phyloP scores from a whole-genome alignment of 92 coral and sea anemone species.

The Epizoanthus rinbou region DNA sequence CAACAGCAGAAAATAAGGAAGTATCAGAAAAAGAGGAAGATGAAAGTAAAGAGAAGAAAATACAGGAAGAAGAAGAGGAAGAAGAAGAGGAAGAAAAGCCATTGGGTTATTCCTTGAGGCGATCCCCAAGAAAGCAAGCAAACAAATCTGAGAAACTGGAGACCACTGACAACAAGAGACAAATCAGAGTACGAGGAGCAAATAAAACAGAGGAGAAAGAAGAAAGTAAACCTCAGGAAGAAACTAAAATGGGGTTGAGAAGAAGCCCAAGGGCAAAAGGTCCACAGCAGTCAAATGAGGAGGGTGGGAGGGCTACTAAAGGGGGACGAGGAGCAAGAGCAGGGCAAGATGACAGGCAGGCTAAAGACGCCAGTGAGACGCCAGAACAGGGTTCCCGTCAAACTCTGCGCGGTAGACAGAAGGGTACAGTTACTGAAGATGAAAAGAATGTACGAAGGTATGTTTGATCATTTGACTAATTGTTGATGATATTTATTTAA shows the following conservation, averaged over 20 bases:
- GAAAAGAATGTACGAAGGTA: constrained; percentile 63
- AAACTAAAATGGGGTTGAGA: constrained; percentile 48
- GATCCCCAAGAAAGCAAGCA: constrained; percentile 49
- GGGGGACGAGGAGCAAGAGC: constrained; percentile 26
- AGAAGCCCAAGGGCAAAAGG: constrained; percentile 47
- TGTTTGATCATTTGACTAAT: background rate
- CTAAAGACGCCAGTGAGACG: constrained; percentile 18
- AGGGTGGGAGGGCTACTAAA: background rate
- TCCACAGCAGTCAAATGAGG: background rate
- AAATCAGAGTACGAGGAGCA: background rate
- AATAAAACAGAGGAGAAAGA: background rate
- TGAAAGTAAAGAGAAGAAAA: constrained; percentile 2
- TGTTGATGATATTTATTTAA: too few relatives aligned
- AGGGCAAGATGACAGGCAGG: constrained; percentile 29
- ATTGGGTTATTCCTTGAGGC: constrained; percentile 28
- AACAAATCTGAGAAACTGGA: constrained; percentile 38
- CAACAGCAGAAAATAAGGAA: constrained; percentile 36
- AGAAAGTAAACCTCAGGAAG: constrained; percentile 23
- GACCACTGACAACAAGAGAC: background rate
- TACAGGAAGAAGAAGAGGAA: background rate
- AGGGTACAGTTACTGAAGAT: background rate
- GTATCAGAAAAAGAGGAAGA: constrained; percentile 21
- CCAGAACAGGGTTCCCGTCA: background rate
- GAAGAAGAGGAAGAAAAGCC: constrained; percentile 17
- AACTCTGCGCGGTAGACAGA: background rate